Evolutionary conservation across 2,888 invertebrate species (phyloP).

Genomic region (Drosophila longiperda): DNA sequence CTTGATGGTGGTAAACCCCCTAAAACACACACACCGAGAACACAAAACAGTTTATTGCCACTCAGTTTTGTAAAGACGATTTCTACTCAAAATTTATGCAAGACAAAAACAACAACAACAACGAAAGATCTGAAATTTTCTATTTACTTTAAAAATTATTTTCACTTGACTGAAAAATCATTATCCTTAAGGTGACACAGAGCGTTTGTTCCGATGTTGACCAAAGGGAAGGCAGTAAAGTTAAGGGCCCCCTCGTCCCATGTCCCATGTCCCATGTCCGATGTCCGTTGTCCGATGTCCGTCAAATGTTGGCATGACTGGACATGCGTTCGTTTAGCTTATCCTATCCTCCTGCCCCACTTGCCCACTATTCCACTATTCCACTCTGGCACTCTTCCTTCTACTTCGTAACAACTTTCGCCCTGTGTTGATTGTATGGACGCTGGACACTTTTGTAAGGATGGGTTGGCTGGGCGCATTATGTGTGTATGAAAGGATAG

Average conservation of each 20-base stretch:
- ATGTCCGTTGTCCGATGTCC: slow-evolving; percentile 51
- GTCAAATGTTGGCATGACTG: slow-evolving; percentile 60
- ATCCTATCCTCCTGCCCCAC: slow-evolving; percentile 14
- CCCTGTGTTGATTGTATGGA: slow-evolving; percentile 49
- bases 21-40: slow-evolving; percentile 5
- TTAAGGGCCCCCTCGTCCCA: slow-evolving; percentile 44
- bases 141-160: slow-evolving; percentile 80
- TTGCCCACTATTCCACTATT: not conserved
- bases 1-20: slow-evolving; percentile 43
- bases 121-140: slow-evolving; percentile 62
- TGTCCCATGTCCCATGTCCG: slow-evolving; percentile 11
- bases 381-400: not conserved
- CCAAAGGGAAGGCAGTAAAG: slow-evolving; percentile 41
- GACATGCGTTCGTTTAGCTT: slow-evolving; percentile 59
- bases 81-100: slow-evolving; percentile 75
- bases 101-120: slow-evolving; percentile 40
- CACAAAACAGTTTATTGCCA: slow-evolving; percentile 33
- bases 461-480: slow-evolving; percentile 50
- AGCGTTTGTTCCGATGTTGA: slow-evolving; percentile 34
- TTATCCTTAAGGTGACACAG: slow-evolving; percentile 78
- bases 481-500: slow-evolving; percentile 80
- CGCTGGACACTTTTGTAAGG: slow-evolving; percentile 44
- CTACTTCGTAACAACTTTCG: not conserved
- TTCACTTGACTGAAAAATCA: slow-evolving; percentile 83
- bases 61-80: slow-evolving; percentile 44